Conservation (phyloP, 2,797 vertebrate species). For the Mus caroli region DNA sequence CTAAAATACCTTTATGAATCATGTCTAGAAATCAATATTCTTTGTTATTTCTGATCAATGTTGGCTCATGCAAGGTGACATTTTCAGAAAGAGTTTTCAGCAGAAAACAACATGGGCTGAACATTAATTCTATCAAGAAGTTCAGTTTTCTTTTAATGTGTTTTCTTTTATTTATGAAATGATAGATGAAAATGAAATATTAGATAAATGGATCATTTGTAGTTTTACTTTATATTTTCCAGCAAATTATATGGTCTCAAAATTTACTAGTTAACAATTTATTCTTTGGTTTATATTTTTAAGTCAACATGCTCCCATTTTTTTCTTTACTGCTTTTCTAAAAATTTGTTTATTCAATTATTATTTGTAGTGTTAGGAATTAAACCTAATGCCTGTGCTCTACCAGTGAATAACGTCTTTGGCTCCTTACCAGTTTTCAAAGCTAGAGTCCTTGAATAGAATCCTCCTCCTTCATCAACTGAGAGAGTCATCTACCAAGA, state of each 20-base stretch:
- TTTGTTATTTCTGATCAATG: slow-evolving; percentile 32
- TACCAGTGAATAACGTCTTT: background rate
- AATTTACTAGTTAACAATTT: slow-evolving; percentile 37
- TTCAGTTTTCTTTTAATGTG: slow-evolving; percentile 39
- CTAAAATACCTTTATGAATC: slow-evolving; percentile 45
- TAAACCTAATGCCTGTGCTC: too few relatives aligned
- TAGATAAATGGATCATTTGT: background rate
- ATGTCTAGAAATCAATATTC: slow-evolving; percentile 56
- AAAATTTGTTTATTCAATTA: background rate
- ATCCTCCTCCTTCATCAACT: background rate
- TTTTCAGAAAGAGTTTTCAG: slow-evolving; percentile 28
- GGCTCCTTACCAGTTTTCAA: background rate
- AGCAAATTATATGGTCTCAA: background rate
- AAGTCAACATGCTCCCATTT: slow-evolving; percentile 21
- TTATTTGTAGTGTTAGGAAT: background rate
- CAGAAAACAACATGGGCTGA: slow-evolving; percentile 48
- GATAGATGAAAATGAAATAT: slow-evolving; percentile 54
- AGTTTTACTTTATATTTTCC: slow-evolving; percentile 21
- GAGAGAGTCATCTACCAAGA: background rate
- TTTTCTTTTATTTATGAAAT: slow-evolving; percentile 54
- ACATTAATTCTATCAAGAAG: slow-evolving; percentile 41
- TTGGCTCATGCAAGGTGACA: slow-evolving; percentile 22
- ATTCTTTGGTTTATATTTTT: slow-evolving; percentile 22
- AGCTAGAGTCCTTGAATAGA: background rate
- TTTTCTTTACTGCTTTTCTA: background rate